Evolutionary conservation across 2,797 vertebrate species (phyloP), one percentile per base, ranked within the genome.

Genomic region (Crocidura indochinensis): DNA sequence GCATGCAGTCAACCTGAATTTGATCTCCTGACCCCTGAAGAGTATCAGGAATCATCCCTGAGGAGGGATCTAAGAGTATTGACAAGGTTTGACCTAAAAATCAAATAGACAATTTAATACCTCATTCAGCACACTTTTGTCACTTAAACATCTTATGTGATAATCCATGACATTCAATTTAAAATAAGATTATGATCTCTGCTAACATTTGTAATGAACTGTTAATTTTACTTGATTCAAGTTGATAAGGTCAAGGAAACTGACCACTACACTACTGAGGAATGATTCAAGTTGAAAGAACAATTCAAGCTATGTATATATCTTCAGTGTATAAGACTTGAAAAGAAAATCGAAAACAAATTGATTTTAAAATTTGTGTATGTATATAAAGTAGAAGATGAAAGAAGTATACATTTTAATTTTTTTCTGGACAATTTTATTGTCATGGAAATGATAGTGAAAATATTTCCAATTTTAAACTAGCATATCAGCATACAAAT

Each of bases 321-420:
- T 68, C 19, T 0, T 8, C 10, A 24, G 14, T 7, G 68, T 27
- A 29, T 0, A 78, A 8, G 74, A 72, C 10, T 19, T 27, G 29
- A 80, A 29, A 71, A 53, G 38, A 62, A 82, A 69, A 69, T 19
- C 4, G 65, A 29, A 44, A 81, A 53, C 24, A 69, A 26, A 17
- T 68, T 17, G 4, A n/a, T 56, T 56, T 17, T 56, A 17, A 17
- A 56, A 56, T 47, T 1, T 12, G 19, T 4, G 26, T 38, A 10
- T 2, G 4, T 47, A 79, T 5, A 75, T 11, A 71, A 17, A 75
- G 1, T 47, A 71, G 2, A 68, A 71, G 78, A 71, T 78, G 27
- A 38, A 79, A 75, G 22, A 68, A 91, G 92, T 78, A n/a, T 44
- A 81, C 89, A 77, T 79, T 79, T 10, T 27, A 6, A 5, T 77